Evolutionary conservation across 2,113 vertebrate genomes (phyloP).

Genomic region (Steatornis caripensis): DNA sequence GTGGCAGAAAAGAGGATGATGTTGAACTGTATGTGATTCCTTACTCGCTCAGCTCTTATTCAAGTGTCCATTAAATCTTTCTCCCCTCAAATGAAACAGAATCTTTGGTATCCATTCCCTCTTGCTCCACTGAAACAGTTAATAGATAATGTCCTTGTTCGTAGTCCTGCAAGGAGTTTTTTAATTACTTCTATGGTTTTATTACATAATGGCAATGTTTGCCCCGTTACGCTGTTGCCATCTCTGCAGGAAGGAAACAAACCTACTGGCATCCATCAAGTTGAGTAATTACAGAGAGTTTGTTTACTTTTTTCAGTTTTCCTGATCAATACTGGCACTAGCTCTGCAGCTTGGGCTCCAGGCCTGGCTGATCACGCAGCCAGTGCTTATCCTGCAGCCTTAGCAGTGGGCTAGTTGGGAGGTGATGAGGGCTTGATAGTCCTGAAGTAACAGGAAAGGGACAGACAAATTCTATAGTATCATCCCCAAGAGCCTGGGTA

Average conservation of each 20-base stretch:
- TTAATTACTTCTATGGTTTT: constrained; percentile 34
- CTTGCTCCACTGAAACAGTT: constrained; percentile 18
- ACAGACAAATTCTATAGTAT: not conserved
- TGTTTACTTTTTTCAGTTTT: constrained; percentile 36
- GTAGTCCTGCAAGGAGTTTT: not conserved
- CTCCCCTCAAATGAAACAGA: not conserved
- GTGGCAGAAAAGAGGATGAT: not conserved
- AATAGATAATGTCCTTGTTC: not conserved
- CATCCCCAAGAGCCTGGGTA: not conserved
- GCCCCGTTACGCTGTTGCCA: constrained; percentile 15
- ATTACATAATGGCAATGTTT: constrained; percentile 14
- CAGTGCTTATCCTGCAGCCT: not conserved
- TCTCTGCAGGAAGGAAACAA: constrained; percentile 41
- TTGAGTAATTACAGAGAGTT: constrained; percentile 32
- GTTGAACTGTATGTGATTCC: not conserved
- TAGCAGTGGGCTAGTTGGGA: not conserved
- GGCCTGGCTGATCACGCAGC: not conserved
- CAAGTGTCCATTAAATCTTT: not conserved
- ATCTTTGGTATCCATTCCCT: not conserved
- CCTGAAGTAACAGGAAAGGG: not conserved
- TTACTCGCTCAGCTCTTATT: not conserved
- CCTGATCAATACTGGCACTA: constrained; percentile 14
- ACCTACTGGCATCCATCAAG: constrained; percentile 40
- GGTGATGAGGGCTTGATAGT: not conserved
- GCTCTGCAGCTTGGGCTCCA: not conserved